These are phyloP conservation scores for Drosophila formosana DNA, from an alignment of 2,888 invertebrate genomes.

Conservation along the genomic window DNA sequence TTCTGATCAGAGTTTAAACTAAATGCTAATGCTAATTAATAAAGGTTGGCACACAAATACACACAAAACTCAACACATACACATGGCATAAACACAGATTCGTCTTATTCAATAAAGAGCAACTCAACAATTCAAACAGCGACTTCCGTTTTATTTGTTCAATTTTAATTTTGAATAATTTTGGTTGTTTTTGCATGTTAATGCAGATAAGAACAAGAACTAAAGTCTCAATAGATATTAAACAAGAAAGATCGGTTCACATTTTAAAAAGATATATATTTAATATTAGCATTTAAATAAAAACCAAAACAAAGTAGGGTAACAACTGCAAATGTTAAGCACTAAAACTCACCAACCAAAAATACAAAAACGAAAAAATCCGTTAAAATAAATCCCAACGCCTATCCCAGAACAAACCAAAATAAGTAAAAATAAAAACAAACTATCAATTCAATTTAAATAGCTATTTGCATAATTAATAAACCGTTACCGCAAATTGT, in stretches of 20 bases:
- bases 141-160: slow-evolving; percentile 53
- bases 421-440: slow-evolving; percentile 20
- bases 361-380: slow-evolving; percentile 32
- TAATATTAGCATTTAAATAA: slow-evolving; percentile 75
- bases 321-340: slow-evolving; percentile 70
- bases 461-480: slow-evolving; percentile 75
- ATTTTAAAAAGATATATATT: slow-evolving; percentile 64
- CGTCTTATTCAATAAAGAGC: slow-evolving; percentile 63
- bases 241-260: slow-evolving; percentile 56
- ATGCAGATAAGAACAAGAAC: slow-evolving; percentile 46
- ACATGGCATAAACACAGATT: slow-evolving; percentile 33
- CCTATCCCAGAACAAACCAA: slow-evolving; percentile 37
- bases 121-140: slow-evolving; percentile 55
- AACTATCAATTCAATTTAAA: slow-evolving; percentile 76
- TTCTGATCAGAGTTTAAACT: slow-evolving; percentile 74
- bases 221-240: slow-evolving; percentile 53
- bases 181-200: slow-evolving; percentile 44
- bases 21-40: slow-evolving; percentile 61
- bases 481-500: slow-evolving; percentile 69
- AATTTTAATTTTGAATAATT: slow-evolving; percentile 8
- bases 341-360: slow-evolving; percentile 57
- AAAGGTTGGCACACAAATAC: slow-evolving; percentile 60
- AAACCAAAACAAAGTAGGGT: slow-evolving; percentile 57
- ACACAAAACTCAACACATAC: slow-evolving; percentile 19
- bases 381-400: slow-evolving; percentile 54